Conservation (phyloP, 2,888 invertebrate species). For the Chloroclysta siterata region DNA sequence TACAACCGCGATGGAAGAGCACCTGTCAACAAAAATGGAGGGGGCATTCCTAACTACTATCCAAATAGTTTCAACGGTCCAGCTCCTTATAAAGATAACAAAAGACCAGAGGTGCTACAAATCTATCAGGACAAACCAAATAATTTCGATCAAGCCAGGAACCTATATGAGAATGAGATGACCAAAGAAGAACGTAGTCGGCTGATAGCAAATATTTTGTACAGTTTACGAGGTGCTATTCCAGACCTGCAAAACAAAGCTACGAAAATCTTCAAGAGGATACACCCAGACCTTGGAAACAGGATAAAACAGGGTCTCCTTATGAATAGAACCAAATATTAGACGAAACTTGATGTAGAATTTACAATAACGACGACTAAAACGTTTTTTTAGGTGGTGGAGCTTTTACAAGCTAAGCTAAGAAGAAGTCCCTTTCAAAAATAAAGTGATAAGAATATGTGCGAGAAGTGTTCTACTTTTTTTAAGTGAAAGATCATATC, state of each 20-base stretch:
- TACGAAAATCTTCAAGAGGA: slow-evolving; percentile 91
- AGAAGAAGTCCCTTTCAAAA: too few species aligned
- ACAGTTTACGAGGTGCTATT: slow-evolving; percentile 90
- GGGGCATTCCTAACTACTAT: slow-evolving; percentile 95
- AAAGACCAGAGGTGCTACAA: slow-evolving; percentile 79
- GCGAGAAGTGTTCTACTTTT: too few species aligned
- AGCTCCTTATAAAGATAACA: slow-evolving; percentile 85
- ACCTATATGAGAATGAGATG: slow-evolving; percentile 91
- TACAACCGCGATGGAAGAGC: slow-evolving; percentile 95
- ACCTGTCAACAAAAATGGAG: slow-evolving; percentile 90
- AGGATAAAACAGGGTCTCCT: slow-evolving; percentile 55
- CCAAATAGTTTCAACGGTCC: slow-evolving; percentile 97
- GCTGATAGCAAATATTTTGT: slow-evolving; percentile 91
- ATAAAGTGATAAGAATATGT: too few species aligned
- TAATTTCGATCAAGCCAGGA: slow-evolving; percentile 92
- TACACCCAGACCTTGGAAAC: slow-evolving; percentile 90
- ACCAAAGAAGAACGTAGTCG: slow-evolving; percentile 89
- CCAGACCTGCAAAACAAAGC: slow-evolving; percentile 81
- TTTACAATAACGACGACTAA: not conserved
- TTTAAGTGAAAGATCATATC: too few species aligned
- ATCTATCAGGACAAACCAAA: slow-evolving; percentile 90
- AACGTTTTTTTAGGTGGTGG: not conserved
- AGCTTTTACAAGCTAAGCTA: too few species aligned
- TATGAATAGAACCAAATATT: slow-evolving; percentile 52
- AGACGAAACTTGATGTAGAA: slow-evolving; percentile 7